Percentiles rank a stretch among this genome's conserved stretches.
phyloP scores from a whole-genome alignment of 2,888 invertebrate genomes.

The Alviniconcha strummeri region DNA sequence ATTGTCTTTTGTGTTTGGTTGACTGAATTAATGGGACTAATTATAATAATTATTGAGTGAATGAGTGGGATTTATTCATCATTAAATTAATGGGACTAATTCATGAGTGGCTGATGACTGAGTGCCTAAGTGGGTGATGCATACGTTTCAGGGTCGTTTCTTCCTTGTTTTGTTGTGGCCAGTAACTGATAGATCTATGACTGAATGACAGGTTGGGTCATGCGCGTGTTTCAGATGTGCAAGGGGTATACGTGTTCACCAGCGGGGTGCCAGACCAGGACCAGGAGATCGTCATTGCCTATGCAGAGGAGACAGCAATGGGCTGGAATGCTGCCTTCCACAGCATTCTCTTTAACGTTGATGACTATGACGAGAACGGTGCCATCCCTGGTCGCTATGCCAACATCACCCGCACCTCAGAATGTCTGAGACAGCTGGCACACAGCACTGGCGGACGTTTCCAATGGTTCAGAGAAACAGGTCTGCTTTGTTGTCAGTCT shows the following conservation, averaged over 20 bases:
- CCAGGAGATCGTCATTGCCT: conserved; percentile 63
- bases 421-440: conserved; percentile 70
- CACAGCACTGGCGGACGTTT: conserved; percentile 72
- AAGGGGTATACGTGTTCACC: conserved; percentile 73
- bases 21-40: too few species aligned
- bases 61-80: too few species aligned
- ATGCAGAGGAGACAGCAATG: conserved; percentile 67
- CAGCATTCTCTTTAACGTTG: conserved; percentile 72
- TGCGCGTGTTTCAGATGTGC: conserved; percentile 54
- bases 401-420: conserved; percentile 72
- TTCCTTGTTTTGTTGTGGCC: too few species aligned
- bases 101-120: too few species aligned
- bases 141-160: too few species aligned
- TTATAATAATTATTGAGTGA: too few species aligned
- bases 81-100: too few species aligned
- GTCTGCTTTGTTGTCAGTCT: conserved; percentile 43
- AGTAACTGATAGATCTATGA: too few species aligned
- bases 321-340: conserved; percentile 67
- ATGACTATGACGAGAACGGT: conserved; percentile 71
- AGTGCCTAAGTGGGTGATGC: too few species aligned
- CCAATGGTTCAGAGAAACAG: conserved; percentile 74
- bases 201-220: too few species aligned
- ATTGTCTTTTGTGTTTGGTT: too few species aligned
- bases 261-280: conserved; percentile 73
- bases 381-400: conserved; percentile 73